Evolutionary conservation across 2,888 invertebrate species (phyloP).

Genomic region (Dendrolimus houi): DNA sequence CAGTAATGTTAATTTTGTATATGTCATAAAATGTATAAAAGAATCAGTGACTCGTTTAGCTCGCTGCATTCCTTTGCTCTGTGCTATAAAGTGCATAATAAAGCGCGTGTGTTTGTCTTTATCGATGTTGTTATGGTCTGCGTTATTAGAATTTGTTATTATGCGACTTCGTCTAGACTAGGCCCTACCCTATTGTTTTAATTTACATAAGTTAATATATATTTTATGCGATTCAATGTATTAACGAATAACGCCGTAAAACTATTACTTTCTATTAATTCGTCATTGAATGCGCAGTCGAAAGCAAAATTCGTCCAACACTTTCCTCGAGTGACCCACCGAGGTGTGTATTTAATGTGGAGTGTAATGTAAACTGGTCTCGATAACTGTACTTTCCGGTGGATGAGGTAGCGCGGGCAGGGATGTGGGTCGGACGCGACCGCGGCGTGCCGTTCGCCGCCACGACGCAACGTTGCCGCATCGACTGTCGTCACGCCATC

Average conservation of each 20-base stretch:
- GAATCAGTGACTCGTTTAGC: neutral
- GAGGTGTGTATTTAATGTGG: constrained; percentile 38
- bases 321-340: constrained; percentile 65
- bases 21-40: no score
- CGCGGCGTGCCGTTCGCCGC: constrained; percentile 12
- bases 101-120: neutral
- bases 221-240: neutral
- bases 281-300: constrained; percentile 45
- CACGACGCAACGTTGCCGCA: no score
- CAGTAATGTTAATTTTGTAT: no score
- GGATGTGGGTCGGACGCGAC: constrained; percentile 49
- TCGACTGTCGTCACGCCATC: no score
- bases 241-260: constrained; percentile 3
- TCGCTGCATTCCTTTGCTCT: neutral
- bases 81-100: neutral
- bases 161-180: neutral
- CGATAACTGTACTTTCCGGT: constrained; percentile 54
- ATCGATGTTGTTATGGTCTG: neutral
- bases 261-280: constrained; percentile 64
- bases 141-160: neutral
- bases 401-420: constrained; percentile 21
- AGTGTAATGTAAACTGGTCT: constrained; percentile 61
- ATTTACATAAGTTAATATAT: neutral
- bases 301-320: constrained; percentile 71
- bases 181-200: neutral